A percentile compares a stretch with the other conserved stretches of the same genome.
phyloP scores from a whole-genome alignment of 2,113 vertebrate species.

The Notothenia coriiceps region DNA sequence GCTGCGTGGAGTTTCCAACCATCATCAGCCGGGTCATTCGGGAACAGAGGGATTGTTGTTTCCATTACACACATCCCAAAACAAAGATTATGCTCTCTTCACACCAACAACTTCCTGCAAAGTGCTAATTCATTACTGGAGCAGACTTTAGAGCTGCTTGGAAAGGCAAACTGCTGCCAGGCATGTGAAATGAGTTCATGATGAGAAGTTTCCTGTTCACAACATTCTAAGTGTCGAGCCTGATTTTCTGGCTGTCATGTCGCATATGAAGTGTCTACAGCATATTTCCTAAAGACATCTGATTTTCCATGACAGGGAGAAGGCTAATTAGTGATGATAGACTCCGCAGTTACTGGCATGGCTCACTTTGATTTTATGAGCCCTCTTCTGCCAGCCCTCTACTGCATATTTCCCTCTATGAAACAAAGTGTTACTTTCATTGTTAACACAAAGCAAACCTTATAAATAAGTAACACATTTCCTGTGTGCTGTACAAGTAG shows the following conservation, averaged over 20 bases:
- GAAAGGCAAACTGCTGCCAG: slow-evolving; percentile 14
- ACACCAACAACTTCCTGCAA: slow-evolving; percentile 36
- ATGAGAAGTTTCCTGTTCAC: slow-evolving; percentile 33
- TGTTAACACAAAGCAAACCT: slow-evolving; percentile 1
- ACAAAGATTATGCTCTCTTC: slow-evolving; percentile 23
- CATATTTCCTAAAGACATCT: slow-evolving; percentile 49
- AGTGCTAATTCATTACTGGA: slow-evolving; percentile 23
- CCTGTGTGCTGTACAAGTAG: background rate
- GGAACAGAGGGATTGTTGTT: slow-evolving; percentile 40
- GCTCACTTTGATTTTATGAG: slow-evolving; percentile 22
- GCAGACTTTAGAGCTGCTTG: slow-evolving; percentile 26
- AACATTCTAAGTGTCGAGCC: slow-evolving; percentile 40
- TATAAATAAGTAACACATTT: slow-evolving; percentile 1
- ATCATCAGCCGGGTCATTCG: slow-evolving; percentile 2
- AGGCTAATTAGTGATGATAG: slow-evolving; percentile 49
- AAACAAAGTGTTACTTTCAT: too few species aligned
- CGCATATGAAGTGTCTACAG: slow-evolving; percentile 28
- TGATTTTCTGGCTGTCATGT: slow-evolving; percentile 44
- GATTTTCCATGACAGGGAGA: slow-evolving; percentile 48
- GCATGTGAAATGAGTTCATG: slow-evolving; percentile 40
- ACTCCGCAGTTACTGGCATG: slow-evolving; percentile 3
- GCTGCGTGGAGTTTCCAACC: slow-evolving; percentile 40
- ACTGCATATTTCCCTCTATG: background rate
- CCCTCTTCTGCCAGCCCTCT: slow-evolving; percentile 12
- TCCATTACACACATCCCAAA: slow-evolving; percentile 44